A percentile compares a stretch with the other conserved stretches of the same genome.
phyloP scores from a whole-genome alignment of 2,888 invertebrate species.

The Griposia aprilina region DNA sequence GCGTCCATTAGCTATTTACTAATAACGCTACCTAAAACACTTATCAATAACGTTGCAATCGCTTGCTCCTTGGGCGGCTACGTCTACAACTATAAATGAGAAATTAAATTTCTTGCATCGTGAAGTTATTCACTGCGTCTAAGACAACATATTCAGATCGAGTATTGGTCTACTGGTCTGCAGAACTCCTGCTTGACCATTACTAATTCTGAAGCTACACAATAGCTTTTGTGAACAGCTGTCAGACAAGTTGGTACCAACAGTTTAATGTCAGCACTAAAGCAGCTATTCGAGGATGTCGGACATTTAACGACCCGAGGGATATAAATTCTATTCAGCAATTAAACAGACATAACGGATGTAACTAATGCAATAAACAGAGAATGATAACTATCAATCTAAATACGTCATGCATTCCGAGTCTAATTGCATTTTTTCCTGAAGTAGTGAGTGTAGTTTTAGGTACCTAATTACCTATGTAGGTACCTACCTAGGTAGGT shows the following conservation, averaged over 20 bases:
- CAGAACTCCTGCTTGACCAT: background rate
- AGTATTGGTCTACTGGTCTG: background rate
- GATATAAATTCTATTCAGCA: conserved; percentile 53
- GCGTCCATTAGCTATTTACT: conserved; percentile 47
- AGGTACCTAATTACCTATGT: background rate
- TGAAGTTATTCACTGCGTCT: background rate
- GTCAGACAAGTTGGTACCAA: conserved; percentile 15
- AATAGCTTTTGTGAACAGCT: conserved; percentile 19
- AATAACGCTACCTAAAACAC: conserved; percentile 31
- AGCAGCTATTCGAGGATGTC: conserved; percentile 45
- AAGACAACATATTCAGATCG: background rate
- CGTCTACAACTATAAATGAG: background rate
- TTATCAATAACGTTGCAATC: conserved; percentile 27
- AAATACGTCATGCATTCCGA: conserved; percentile 16
- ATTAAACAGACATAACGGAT: conserved; percentile 59
- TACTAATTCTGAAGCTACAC: background rate
- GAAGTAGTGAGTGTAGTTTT: background rate
- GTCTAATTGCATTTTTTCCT: conserved; percentile 23
- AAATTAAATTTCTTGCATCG: conserved; percentile 10
- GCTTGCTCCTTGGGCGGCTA: background rate
- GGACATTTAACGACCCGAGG: conserved; percentile 32
- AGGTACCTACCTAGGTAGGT: background rate
- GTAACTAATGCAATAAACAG: conserved; percentile 55
- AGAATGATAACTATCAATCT: conserved; percentile 44
- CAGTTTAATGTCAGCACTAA: conserved; percentile 45